Evolutionary conservation across 1,140 invertebrate genomes (phyloP), one percentile per base, ranked within the genome.

Genomic region (Eumaeus atala): DNA sequence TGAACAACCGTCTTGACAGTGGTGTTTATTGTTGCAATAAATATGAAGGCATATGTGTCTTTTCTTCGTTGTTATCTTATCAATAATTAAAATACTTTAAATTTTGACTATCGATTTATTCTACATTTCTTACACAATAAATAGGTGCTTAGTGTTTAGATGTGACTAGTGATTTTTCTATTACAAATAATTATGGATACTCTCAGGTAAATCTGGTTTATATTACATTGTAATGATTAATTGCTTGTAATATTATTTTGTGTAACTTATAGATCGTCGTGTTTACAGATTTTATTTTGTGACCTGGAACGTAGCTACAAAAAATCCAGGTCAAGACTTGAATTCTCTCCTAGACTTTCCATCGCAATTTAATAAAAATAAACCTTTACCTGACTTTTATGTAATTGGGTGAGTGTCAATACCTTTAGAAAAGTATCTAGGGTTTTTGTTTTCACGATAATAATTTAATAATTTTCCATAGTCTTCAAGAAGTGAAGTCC

Each of bases 401-500:
- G 90, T 95, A 14, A 89, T 97, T 70, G 94, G 93, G 91, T 94
- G 89, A 85, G 78, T 74, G 54, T 9, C 33, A 35, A 37, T 36
- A 6, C 6, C n/a, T 47, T 35, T 17, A 16, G 10, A 40, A n/a
- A 35, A 21, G 1, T 35, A 11, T 37, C 3, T 37, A 49, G 16
- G 14, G 21, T 48, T 53, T 48, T 48, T 51, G 40, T 10, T 36
- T 51, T 36, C 12, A 11, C 6, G 2, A 6, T 28, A 34, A n/a
- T 12, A 49, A 34, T 8, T 12, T 12, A 49, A 48, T 49, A 48
- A 16, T 34, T 37, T 56, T 21, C 62, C 87, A 56, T 67, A 94
- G 93, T n/a, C 88, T 97, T 54, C 95, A 97, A 89, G 96, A 97
- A 89, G 93, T 97, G 0, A 96, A 95, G 77, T 92, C 94, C 1